A percentile compares a stretch with the other conserved stretches of the same genome.
These are phyloP conservation scores for Nemurella pictetii DNA, from an alignment of 2,888 invertebrate genomes.

Conservation along the genomic window DNA sequence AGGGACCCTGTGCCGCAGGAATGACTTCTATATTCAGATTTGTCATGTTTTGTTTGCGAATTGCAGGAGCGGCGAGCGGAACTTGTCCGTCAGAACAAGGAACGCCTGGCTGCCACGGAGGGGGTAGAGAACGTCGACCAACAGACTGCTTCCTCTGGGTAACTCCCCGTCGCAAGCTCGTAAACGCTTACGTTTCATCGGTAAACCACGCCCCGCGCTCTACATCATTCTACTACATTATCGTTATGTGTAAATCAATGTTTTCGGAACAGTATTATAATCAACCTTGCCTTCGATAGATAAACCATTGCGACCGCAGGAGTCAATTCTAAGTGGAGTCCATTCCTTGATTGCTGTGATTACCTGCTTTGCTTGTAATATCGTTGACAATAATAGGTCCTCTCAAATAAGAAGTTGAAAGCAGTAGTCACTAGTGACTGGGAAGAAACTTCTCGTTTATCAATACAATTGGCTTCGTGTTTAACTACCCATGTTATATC, in stretches of 20 bases:
- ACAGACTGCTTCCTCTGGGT: slow-evolving; percentile 69
- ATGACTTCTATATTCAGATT: no score
- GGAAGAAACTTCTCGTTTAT: not conserved
- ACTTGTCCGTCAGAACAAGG: slow-evolving; percentile 88
- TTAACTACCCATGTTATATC: slow-evolving; percentile 1
- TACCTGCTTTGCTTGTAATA: not conserved
- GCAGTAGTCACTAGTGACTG: not conserved
- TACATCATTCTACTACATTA: not conserved
- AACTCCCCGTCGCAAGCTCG: slow-evolving; percentile 45
- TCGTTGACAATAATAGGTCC: not conserved
- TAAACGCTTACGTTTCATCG: not conserved
- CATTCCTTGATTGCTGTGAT: not conserved
- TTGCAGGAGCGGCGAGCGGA: slow-evolving; percentile 87
- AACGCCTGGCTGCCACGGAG: slow-evolving; percentile 62
- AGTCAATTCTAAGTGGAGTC: slow-evolving; percentile 2
- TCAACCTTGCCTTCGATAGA: not conserved
- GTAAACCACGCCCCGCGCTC: not conserved
- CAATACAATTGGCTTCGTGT: slow-evolving; percentile 7
- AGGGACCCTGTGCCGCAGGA: no score
- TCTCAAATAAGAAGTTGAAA: not conserved
- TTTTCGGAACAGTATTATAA: slow-evolving; percentile 22
- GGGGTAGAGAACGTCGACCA: slow-evolving; percentile 51
- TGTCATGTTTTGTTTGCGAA: not conserved
- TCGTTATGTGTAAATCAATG: slow-evolving; percentile 10
- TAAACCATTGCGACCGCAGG: not conserved